A percentile compares a stretch with the other conserved stretches of the same genome.
Evolutionary conservation across 2,888 invertebrate species (phyloP).

Genomic region (Leucania comma): DNA sequence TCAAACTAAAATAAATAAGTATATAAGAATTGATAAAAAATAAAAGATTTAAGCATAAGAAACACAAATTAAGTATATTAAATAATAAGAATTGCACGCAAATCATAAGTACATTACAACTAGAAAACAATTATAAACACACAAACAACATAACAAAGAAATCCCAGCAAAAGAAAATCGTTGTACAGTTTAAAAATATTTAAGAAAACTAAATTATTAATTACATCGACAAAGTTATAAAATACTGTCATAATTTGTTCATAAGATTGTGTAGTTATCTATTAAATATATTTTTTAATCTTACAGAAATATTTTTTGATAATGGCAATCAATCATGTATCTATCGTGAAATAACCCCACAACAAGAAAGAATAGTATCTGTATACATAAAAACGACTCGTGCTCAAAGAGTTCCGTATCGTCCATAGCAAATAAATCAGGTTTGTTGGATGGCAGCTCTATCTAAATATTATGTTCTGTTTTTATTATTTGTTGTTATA

Average conservation of each 20-base stretch:
- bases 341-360: not conserved
- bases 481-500: too few species aligned
- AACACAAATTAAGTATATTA: slow-evolving; percentile 60
- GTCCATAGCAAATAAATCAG: too few species aligned
- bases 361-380: not conserved
- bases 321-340: not conserved
- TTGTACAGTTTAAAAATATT: slow-evolving; percentile 62
- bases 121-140: slow-evolving; percentile 67
- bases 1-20: too few species aligned
- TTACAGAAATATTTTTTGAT: not conserved
- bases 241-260: slow-evolving; percentile 77
- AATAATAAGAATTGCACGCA: slow-evolving; percentile 74
- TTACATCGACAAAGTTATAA: slow-evolving; percentile 49
- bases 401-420: too few species aligned
- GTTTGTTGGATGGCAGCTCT: too few species aligned
- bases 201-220: slow-evolving; percentile 61
- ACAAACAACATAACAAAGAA: slow-evolving; percentile 61
- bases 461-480: too few species aligned
- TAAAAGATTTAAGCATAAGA: slow-evolving; percentile 24
- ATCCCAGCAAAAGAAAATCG: slow-evolving; percentile 68
- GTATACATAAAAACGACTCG: not conserved
- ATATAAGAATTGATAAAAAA: not conserved
- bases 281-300: slow-evolving; percentile 4
- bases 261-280: slow-evolving; percentile 38
- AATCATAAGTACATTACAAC: slow-evolving; percentile 67